Evolutionary conservation across 2,797 vertebrate species (phyloP), one percentile per base, ranked within the genome.

Genomic region (Mycteria americana): DNA sequence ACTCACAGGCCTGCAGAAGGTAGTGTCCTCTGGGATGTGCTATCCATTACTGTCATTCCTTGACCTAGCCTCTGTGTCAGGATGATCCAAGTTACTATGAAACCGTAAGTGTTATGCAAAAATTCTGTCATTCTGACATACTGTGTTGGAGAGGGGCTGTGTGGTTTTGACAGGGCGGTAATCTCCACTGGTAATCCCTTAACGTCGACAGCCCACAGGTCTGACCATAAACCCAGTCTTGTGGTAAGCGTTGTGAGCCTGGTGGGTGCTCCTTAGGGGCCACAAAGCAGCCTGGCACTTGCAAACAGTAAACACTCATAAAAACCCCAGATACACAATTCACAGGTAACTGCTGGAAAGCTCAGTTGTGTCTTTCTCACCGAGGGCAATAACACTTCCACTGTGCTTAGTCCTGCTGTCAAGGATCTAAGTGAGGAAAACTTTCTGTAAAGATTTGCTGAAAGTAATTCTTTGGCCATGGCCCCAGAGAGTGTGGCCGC

Each of bases 331-430:
- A 8, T 10, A 23, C 10, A 2, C n/a, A 35, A 6, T 9, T 43
- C 27, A 7, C 41, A 14, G 62, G 1, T 24, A 16, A 5, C 43
- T 18, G 46, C 62, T 53, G 41, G 21, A 18, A 39, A 30, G 18
- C 31, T 41, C 30, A 6, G 31, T 16, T 10, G 18, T 21, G 18
- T 31, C n/a, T 24, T 30, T 30, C 68, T 45, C 41, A 17, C 30
- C 1, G 0, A 25, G 17, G 64, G 14, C 67, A 53, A 1, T n/a
- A 21, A 30, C 43, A 2, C 57, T 48, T 62, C 1, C 9, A 2
- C n/a, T 35, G 24, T 12, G 22, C 43, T 25, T 7, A 21, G 48
- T 79, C 41, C 65, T 41, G 67, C 50, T n/a, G 57, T 15, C 65
- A 22, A 18, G 74, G 50, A n/a, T 9, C 57, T 24, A 19, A 22